Evolutionary conservation across 2,113 vertebrate genomes (phyloP).

Genomic region (Agelaius tricolor): DNA sequence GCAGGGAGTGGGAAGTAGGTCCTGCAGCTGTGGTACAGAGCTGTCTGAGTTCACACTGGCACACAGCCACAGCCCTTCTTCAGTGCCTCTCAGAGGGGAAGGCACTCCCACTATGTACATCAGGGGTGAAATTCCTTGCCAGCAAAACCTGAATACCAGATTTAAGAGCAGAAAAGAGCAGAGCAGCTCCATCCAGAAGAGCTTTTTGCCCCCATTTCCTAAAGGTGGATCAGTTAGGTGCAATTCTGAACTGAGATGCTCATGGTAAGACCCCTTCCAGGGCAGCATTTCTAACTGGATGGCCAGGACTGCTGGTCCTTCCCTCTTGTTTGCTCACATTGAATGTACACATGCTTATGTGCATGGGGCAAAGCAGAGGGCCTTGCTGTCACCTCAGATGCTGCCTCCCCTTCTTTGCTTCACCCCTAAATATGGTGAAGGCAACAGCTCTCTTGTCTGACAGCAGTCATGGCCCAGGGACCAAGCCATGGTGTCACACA

Average conservation of each 20-base stretch:
- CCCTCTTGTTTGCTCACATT: not conserved
- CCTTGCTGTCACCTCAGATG: not conserved
- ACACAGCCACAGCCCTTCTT: not conserved
- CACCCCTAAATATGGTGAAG: not conserved
- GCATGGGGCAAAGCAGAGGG: not conserved
- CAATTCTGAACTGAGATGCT: not conserved
- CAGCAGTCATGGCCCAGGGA: not conserved
- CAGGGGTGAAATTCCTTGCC: accelerated
- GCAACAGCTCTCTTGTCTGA: not conserved
- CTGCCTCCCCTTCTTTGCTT: not conserved
- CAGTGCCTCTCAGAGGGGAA: accelerated
- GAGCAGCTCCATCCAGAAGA: not conserved
- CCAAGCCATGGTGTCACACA: accelerated
- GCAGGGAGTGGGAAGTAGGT: not conserved
- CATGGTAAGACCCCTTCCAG: not conserved
- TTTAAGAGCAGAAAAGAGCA: not conserved
- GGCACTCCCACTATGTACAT: accelerated
- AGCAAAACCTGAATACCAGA: not conserved
- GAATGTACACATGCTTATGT: accelerated
- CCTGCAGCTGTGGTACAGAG: not conserved
- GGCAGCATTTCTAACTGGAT: not conserved
- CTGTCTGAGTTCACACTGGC: not conserved
- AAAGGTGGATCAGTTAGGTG: not conserved
- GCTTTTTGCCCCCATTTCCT: not conserved
- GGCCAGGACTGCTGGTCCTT: not conserved